Conservation (phyloP, 2,113 vertebrate species). For the Sylvietta virens region DNA sequence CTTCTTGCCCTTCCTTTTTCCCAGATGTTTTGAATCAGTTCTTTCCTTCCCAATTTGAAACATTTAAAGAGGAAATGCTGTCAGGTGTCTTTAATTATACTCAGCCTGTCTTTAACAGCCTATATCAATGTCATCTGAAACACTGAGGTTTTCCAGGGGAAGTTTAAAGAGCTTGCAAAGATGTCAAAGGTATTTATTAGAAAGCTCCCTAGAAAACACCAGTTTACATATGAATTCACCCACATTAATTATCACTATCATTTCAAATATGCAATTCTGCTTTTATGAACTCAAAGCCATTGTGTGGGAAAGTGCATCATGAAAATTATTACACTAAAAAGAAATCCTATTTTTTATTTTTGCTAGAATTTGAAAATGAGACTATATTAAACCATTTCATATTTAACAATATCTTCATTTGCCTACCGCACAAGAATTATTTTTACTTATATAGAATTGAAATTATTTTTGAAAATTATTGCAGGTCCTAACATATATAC, state of each 20-base stretch:
- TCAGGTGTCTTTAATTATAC: slow-evolving; percentile 7
- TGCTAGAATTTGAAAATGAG: background rate
- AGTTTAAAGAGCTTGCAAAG: background rate
- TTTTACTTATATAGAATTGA: background rate
- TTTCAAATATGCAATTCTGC: background rate
- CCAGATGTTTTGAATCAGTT: background rate
- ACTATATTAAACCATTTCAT: background rate
- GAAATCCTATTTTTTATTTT: background rate
- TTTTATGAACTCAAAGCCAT: background rate
- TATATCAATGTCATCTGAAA: background rate
- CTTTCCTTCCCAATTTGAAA: background rate
- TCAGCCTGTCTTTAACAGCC: background rate
- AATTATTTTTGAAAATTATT: background rate
- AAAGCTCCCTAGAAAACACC: background rate
- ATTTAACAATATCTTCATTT: background rate
- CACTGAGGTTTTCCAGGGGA: background rate
- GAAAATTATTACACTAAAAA: background rate
- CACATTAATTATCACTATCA: background rate
- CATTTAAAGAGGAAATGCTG: background rate
- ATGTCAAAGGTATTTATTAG: background rate
- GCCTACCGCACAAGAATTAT: background rate
- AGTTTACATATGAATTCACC: background rate
- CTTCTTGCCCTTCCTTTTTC: background rate
- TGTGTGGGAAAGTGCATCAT: background rate
- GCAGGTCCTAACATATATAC: fast-evolving